Percentiles rank a stretch among this genome's conserved stretches.
These are phyloP conservation scores for Lagopus leucura DNA, from an alignment of 2,113 vertebrate species.

Conservation along the genomic window DNA sequence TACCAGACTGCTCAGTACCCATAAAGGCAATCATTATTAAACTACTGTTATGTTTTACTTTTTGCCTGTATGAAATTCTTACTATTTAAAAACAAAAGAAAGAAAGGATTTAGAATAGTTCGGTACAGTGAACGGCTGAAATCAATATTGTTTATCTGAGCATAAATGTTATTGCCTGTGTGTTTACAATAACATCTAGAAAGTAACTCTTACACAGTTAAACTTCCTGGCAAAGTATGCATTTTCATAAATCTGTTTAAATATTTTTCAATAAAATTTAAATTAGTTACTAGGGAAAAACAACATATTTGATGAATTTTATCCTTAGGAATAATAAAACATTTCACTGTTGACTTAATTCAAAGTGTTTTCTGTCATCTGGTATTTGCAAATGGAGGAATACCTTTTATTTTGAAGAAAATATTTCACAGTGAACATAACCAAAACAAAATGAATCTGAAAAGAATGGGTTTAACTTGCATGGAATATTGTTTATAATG, in stretches of 20 bases:
- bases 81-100: not conserved
- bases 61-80: slow-evolving; percentile 13
- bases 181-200: slow-evolving; percentile 55
- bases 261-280: slow-evolving; percentile 40
- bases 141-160: slow-evolving; percentile 40
- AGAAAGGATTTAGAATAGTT: slow-evolving; percentile 23
- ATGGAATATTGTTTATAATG: not conserved
- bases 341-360: not conserved
- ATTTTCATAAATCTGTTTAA: slow-evolving; percentile 60
- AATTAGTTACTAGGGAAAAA: slow-evolving; percentile 47
- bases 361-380: not conserved
- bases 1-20: not conserved
- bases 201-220: slow-evolving; percentile 53
- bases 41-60: not conserved
- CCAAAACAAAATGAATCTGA: slow-evolving; percentile 40
- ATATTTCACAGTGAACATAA: not conserved
- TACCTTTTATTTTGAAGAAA: not conserved
- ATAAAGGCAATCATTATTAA: not conserved
- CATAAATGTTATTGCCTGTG: slow-evolving; percentile 2
- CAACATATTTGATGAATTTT: slow-evolving; percentile 3
- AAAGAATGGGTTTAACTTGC: slow-evolving; percentile 31
- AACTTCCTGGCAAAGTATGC: slow-evolving; percentile 29
- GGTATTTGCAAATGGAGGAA: not conserved
- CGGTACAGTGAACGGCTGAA: slow-evolving; percentile 11
- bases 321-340: not conserved